phyloP scores from a whole-genome alignment of 2,113 vertebrate species.

The Oryzias melastigma region DNA sequence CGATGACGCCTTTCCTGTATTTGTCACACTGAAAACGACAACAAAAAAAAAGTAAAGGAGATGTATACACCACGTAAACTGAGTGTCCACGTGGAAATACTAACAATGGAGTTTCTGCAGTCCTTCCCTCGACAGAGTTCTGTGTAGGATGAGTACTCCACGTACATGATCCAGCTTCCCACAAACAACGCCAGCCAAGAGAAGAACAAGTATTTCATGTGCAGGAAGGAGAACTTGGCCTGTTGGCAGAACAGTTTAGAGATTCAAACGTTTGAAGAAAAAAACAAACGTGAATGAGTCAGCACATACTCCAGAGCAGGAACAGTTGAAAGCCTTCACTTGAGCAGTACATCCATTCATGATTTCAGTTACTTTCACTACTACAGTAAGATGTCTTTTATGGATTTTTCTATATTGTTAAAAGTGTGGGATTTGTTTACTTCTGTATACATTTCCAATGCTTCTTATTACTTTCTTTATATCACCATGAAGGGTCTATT shows the following conservation, averaged over 20 bases:
- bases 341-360: too few species aligned
- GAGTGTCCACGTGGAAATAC: constrained; percentile 51
- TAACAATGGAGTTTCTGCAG: constrained; percentile 94
- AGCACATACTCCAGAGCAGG: too few species aligned
- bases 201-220: constrained; percentile 95
- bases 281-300: too few species aligned
- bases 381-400: too few species aligned
- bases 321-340: too few species aligned
- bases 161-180: constrained; percentile 96
- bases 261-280: background rate
- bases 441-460: too few species aligned
- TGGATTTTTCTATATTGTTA: too few species aligned
- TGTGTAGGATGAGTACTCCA: constrained; percentile 93
- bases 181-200: constrained; percentile 95
- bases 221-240: constrained; percentile 89
- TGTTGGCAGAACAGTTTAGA: constrained; percentile 51
- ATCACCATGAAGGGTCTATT: too few species aligned
- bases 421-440: too few species aligned
- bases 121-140: constrained; percentile 95
- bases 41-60: background rate
- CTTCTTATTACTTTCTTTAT: too few species aligned
- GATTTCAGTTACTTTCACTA: too few species aligned
- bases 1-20: constrained; percentile 92
- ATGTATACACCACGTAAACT: background rate
- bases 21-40: constrained; percentile 86